phyloP scores from a whole-genome alignment of 1,140 invertebrate species.

The Drosophila melanica region DNA sequence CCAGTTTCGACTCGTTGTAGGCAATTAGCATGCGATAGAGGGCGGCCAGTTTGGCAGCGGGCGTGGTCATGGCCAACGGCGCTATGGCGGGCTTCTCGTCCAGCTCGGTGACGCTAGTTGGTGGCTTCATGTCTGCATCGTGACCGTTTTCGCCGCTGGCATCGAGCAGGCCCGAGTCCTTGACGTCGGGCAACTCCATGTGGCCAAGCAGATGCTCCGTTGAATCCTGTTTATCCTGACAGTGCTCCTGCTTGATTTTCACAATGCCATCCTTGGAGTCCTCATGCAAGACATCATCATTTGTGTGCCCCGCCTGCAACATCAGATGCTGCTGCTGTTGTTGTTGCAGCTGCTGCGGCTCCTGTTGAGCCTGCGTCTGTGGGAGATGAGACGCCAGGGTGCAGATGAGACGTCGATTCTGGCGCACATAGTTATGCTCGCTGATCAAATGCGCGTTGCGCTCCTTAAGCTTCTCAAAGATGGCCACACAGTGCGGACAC shows the following conservation, averaged over 20 bases:
- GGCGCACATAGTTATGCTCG: conserved; percentile 77
- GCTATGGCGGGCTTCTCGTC: conserved; percentile 57
- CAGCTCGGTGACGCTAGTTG: conserved; percentile 44
- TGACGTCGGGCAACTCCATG: conserved; percentile 60
- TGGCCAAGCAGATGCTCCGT: conserved; percentile 49
- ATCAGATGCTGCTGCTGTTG: conserved; percentile 42
- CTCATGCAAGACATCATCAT: conserved; percentile 35
- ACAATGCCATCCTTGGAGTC: conserved; percentile 78
- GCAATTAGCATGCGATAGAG: conserved; percentile 78
- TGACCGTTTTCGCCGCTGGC: conserved; percentile 33
- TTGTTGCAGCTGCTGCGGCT: neutral
- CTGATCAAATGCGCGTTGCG: conserved; percentile 80
- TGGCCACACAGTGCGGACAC: conserved; percentile 71
- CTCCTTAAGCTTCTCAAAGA: conserved; percentile 76
- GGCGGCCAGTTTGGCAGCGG: conserved; percentile 72
- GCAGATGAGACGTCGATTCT: conserved; percentile 78
- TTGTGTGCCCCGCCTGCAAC: conserved; percentile 16
- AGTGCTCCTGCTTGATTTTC: conserved; percentile 78
- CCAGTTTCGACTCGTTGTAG: conserved; percentile 78
- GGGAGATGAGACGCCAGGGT: conserved; percentile 48
- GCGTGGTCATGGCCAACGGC: conserved; percentile 67
- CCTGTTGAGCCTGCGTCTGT: conserved; percentile 19
- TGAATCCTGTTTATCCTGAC: conserved; percentile 55
- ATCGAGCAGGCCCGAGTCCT: conserved; percentile 57
- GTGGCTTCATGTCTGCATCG: conserved; percentile 58